Evolutionary conservation across 1,140 invertebrate genomes (phyloP).

Genomic region (Bombyx mori): ASM3026992v2 NC_085135.1:3037501-3038000

Average conservation of each 20-base stretch:
- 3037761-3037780: constrained; percentile 22
- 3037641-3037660: constrained; percentile 21
- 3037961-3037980: constrained; percentile 16
- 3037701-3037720: constrained; percentile 22
- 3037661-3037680: constrained; percentile 16
- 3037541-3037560: constrained; percentile 15
- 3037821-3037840: constrained; percentile 35
- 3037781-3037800: constrained; percentile 21
- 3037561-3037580: constrained; percentile 33
- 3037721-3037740: constrained; percentile 28
- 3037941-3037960: constrained; percentile 7
- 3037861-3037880: constrained; percentile 10
- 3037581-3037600: constrained; percentile 18
- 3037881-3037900: constrained; percentile 26
- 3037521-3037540: constrained; percentile 10
- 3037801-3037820: constrained; percentile 31
- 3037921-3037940: constrained; percentile 17
- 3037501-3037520: constrained; percentile 14
- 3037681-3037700: constrained; percentile 32
- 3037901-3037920: constrained; percentile 19
- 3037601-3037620: constrained; percentile 14
- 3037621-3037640: constrained; percentile 20
- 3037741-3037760: constrained; percentile 25
- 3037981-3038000: constrained; percentile 21
- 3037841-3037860: constrained; percentile 9